Percentiles rank a stretch among this genome's conserved stretches.
These are phyloP conservation scores for Struthidea cinerea DNA, from an alignment of 2,113 vertebrate species.

Conservation along the genomic window DNA sequence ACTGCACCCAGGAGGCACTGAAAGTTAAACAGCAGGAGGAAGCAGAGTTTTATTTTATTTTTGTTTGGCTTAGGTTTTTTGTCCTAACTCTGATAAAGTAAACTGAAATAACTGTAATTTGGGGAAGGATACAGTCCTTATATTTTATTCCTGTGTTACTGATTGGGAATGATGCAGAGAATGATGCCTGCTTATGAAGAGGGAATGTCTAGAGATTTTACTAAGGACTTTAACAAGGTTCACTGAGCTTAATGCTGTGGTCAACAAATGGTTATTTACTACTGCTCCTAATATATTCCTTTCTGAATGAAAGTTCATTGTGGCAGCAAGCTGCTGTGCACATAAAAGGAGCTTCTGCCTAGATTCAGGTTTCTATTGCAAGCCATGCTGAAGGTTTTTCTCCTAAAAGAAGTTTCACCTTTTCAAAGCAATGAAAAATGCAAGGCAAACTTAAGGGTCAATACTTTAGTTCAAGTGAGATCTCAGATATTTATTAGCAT, in stretches of 20 bases:
- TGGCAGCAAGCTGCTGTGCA: not conserved
- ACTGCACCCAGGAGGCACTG: not conserved
- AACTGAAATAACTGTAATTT: not conserved
- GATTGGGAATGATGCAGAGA: not conserved
- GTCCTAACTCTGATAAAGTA: not conserved
- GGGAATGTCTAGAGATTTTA: not conserved
- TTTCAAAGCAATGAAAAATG: not conserved
- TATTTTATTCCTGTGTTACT: not conserved
- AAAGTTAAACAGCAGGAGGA: not conserved
- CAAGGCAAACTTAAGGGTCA: not conserved
- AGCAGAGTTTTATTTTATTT: not conserved
- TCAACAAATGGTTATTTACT: not conserved
- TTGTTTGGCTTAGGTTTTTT: not conserved
- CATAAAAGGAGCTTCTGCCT: not conserved
- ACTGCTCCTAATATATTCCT: not conserved
- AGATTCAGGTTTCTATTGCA: not conserved
- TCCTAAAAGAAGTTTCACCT: not conserved
- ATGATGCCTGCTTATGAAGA: not conserved
- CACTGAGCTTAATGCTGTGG: not conserved
- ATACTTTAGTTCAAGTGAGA: not conserved
- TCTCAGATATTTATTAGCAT: not conserved
- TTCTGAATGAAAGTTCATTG: not conserved
- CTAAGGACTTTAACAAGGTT: not conserved
- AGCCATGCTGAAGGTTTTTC: not conserved
- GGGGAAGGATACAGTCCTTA: not conserved